Percentiles rank a stretch among this genome's conserved stretches.
Conservation (phyloP, 2,113 vertebrate genomes). For the Sturnus vulgaris region DNA sequence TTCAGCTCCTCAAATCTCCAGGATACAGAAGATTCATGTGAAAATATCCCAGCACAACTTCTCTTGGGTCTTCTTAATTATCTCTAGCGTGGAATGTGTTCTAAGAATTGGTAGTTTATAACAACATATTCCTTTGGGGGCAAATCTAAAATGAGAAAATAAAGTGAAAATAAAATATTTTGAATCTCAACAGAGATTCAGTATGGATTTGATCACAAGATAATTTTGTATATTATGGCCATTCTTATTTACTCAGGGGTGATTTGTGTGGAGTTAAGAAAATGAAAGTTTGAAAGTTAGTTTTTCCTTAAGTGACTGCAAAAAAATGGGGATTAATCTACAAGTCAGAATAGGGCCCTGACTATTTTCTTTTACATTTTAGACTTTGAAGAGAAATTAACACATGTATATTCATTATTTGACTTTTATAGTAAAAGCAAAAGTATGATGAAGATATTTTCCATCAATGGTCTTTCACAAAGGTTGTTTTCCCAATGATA, state of each 20-base stretch:
- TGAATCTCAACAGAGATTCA: neutral
- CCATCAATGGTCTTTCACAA: neutral
- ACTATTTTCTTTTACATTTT: neutral
- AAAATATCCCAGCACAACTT: neutral
- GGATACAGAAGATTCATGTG: neutral
- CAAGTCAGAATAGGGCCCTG: neutral
- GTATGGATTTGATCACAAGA: neutral
- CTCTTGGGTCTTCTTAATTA: neutral
- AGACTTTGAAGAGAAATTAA: neutral
- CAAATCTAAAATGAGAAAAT: neutral
- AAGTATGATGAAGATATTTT: neutral
- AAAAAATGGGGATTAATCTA: neutral
- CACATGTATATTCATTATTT: neutral
- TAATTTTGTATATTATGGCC: neutral
- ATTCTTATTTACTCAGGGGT: neutral
- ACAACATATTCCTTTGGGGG: neutral
- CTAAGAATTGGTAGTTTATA: neutral
- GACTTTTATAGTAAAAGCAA: neutral
- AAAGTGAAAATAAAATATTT: neutral
- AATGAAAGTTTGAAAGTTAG: neutral
- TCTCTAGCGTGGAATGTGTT: fast-evolving
- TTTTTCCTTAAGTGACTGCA: neutral
- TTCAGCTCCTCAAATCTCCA: neutral
- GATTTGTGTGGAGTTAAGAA: neutral
- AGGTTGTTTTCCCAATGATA: neutral